phyloP scores from a whole-genome alignment of 2,113 vertebrate species.

The Oncorhynchus masou region DNA sequence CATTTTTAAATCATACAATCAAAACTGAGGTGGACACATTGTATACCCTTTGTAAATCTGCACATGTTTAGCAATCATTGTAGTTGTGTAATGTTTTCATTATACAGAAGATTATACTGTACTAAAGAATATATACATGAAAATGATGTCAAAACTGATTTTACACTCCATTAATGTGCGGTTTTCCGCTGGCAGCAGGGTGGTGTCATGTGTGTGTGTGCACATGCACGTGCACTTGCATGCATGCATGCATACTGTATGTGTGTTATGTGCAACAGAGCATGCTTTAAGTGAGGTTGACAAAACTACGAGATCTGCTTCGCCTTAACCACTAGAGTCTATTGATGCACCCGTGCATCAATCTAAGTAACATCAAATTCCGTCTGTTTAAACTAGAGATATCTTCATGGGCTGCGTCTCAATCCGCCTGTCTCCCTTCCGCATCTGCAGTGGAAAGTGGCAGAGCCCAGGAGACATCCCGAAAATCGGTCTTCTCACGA shows the following conservation, averaged over 20 bases:
- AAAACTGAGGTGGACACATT: constrained; percentile 24
- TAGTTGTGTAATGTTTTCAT: constrained; percentile 32
- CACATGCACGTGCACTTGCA: neutral
- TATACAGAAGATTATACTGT: constrained; percentile 37
- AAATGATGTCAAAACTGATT: constrained; percentile 14
- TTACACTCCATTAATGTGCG: constrained; percentile 21
- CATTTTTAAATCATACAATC: constrained; percentile 26
- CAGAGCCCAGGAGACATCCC: no score
- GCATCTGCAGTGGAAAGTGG: no score
- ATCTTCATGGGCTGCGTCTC: no score
- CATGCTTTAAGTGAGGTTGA: constrained; percentile 14
- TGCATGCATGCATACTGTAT: neutral
- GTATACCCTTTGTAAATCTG: constrained; percentile 23
- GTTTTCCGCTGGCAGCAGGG: neutral
- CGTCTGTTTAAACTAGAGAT: no score
- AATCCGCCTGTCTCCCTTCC: no score
- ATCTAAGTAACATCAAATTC: no score
- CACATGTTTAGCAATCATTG: constrained; percentile 19
- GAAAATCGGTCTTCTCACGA: no score
- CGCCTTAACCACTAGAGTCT: neutral
- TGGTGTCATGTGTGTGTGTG: neutral
- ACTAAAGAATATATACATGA: neutral
- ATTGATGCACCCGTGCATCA: neutral
- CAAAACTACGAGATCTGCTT: constrained; percentile 1
- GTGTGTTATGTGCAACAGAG: neutral